Conservation (phyloP, 2,113 vertebrate species). For the Haliaeetus leucogaster region DNA sequence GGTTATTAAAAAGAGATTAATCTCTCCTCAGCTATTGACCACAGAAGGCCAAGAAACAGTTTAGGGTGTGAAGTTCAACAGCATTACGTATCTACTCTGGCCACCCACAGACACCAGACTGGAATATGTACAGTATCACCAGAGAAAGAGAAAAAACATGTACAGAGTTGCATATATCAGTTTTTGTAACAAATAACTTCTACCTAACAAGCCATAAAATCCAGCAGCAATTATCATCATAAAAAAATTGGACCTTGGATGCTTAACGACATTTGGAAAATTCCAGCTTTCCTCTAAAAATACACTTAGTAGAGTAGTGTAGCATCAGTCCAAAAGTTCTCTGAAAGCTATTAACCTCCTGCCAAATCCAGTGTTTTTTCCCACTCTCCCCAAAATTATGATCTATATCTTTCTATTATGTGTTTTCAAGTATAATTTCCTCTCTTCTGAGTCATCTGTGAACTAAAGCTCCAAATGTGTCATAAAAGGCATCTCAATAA, state of each 20-base stretch:
- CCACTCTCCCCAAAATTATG: not conserved
- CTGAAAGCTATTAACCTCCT: not conserved
- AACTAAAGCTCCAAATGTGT: not conserved
- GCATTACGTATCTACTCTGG: not conserved
- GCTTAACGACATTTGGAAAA: not conserved
- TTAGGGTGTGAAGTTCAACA: not conserved
- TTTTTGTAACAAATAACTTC: not conserved
- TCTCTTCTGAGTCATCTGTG: not conserved
- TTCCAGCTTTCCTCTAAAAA: not conserved
- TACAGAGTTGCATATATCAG: not conserved
- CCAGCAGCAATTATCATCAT: not conserved
- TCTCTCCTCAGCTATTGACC: not conserved
- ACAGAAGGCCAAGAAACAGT: not conserved
- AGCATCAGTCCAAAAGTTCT: not conserved
- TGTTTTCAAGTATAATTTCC: conserved; percentile 1
- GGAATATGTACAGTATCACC: not conserved
- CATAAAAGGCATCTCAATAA: not conserved
- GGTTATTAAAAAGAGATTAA: not conserved
- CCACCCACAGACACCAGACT: not conserved
- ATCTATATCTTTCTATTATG: not conserved
- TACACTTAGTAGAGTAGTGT: not conserved
- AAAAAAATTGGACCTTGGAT: not conserved
- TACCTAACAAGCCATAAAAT: not conserved
- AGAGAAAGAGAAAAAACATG: not conserved
- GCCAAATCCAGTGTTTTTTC: not conserved